phyloP scores from a whole-genome alignment of 2,113 vertebrate species.

The Hyperoodon ampullatus region DNA sequence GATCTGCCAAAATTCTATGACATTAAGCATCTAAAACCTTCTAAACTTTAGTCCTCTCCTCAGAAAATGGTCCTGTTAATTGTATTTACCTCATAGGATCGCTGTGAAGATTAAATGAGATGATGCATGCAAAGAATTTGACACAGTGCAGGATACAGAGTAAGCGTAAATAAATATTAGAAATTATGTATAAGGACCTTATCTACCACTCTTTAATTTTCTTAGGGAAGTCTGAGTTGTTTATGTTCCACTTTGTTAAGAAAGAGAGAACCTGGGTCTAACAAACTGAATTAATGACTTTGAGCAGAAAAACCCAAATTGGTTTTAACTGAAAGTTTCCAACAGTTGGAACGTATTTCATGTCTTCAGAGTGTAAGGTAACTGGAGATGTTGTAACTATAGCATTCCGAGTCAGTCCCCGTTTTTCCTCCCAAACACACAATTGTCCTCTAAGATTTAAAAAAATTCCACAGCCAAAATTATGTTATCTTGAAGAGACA shows the following conservation, averaged over 20 bases:
- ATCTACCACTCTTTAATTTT: background rate
- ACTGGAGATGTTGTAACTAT: background rate
- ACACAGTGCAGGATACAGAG: background rate
- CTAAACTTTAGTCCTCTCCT: background rate
- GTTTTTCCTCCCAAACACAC: constrained; percentile 31
- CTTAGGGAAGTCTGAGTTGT: background rate
- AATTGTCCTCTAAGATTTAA: constrained; percentile 33
- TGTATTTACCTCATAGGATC: background rate
- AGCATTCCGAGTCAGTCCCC: background rate
- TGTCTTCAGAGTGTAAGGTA: background rate
- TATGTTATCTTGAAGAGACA: background rate
- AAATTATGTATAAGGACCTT: background rate
- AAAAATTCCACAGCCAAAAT: constrained; percentile 22
- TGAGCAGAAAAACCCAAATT: constrained; percentile 31
- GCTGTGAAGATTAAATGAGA: background rate
- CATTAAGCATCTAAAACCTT: background rate
- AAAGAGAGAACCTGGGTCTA: background rate
- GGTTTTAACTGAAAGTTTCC: constrained; percentile 16
- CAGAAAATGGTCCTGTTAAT: background rate
- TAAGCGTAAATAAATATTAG: background rate
- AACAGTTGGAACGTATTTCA: constrained; percentile 20
- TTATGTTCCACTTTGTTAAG: background rate
- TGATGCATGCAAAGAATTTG: background rate
- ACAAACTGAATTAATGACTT: constrained; percentile 33
- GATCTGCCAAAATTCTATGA: background rate